Percentiles rank a stretch among this genome's conserved stretches.
Conservation (phyloP, 2,113 vertebrate genomes). For the zebrafish (Danio rerio) region DNA sequence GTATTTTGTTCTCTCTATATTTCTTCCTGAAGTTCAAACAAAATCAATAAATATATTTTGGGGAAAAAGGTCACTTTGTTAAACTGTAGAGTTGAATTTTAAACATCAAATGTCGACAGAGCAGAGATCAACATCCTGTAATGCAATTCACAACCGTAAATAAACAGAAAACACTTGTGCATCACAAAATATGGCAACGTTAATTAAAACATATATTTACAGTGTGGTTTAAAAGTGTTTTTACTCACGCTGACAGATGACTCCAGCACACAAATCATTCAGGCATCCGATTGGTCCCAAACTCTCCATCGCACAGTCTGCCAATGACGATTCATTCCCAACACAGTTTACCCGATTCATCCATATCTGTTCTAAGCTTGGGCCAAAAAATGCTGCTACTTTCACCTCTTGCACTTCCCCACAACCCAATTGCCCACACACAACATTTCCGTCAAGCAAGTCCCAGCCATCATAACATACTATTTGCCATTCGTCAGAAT, state of each 20-base stretch:
- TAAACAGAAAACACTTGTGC: too few species aligned
- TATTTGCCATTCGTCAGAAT: background rate
- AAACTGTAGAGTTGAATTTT: too few species aligned
- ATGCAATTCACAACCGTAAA: too few species aligned
- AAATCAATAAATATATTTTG: too few species aligned
- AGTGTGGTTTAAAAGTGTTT: background rate
- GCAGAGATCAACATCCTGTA: too few species aligned
- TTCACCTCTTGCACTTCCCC: background rate
- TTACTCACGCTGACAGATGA: background rate
- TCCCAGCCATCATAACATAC: background rate
- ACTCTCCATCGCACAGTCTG: background rate
- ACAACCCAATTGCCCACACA: conserved; percentile 14
- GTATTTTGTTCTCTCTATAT: too few species aligned
- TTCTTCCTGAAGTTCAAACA: too few species aligned
- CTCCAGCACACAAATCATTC: background rate
- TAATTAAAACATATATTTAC: too few species aligned
- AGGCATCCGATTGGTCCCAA: background rate
- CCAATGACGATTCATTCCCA: background rate
- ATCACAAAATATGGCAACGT: too few species aligned
- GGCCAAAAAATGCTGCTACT: background rate
- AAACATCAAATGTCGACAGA: too few species aligned
- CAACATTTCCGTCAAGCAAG: background rate
- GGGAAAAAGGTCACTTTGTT: too few species aligned
- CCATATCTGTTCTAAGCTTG: background rate
- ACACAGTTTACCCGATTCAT: background rate